phyloP scores from a whole-genome alignment of 2,888 invertebrate species.

The Eupithecia exiguata region DNA sequence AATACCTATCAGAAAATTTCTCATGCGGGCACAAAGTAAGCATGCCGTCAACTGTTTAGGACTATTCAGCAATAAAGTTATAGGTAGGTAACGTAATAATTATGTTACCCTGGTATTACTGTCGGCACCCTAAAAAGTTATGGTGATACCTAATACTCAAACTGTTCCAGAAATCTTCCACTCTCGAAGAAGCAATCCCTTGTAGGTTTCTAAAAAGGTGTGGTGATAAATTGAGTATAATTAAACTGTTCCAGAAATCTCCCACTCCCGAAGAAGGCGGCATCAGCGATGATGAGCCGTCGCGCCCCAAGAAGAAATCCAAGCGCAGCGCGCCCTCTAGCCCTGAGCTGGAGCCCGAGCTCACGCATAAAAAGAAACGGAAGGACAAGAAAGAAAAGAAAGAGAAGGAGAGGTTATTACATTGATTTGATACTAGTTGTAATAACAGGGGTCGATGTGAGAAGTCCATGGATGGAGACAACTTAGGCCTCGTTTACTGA shows the following conservation, averaged over 20 bases:
- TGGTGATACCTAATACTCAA: no score
- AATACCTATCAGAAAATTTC: no score
- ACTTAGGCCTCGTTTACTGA: no score
- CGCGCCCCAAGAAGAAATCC: conserved; percentile 72
- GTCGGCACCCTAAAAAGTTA: no score
- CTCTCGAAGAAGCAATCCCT: no score
- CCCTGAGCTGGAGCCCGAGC: conserved; percentile 64
- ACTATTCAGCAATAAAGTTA: neutral
- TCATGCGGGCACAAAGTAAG: neutral
- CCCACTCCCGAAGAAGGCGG: conserved; percentile 76
- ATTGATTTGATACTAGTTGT: neutral
- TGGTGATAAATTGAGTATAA: neutral
- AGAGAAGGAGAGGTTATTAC: conserved; percentile 56
- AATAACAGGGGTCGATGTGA: no score
- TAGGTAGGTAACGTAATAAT: no score
- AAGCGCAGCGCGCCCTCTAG: conserved; percentile 76
- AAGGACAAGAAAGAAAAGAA: conserved; percentile 81
- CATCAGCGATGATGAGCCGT: conserved; percentile 75
- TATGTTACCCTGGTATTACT: no score
- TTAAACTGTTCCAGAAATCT: conserved; percentile 59
- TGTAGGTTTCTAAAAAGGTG: neutral
- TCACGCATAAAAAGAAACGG: conserved; percentile 77
- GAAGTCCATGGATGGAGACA: no score
- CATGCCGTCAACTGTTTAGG: neutral
- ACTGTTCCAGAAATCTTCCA: no score